A percentile compares a stretch with the other conserved stretches of the same genome.
Evolutionary conservation across 2,888 invertebrate genomes (phyloP).

Genomic region (Mythimna lalbum): DNA sequence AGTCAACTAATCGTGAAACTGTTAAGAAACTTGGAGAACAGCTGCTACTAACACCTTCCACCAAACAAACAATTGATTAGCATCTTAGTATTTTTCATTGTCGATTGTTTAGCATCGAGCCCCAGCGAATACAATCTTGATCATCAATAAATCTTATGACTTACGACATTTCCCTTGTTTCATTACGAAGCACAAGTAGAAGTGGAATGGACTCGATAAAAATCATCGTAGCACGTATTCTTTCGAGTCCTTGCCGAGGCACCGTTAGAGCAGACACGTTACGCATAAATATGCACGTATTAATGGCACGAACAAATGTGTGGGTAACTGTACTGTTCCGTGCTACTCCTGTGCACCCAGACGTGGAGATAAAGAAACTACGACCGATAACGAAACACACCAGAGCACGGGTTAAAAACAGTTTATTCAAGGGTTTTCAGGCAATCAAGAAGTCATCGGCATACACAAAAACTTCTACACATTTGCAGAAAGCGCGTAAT

Average conservation of each 20-base stretch:
- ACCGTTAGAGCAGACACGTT: conserved; percentile 87
- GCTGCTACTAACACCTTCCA: conserved; percentile 51
- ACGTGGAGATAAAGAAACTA: conserved; percentile 74
- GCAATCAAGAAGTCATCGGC: conserved; percentile 15
- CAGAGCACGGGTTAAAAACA: conserved; percentile 23
- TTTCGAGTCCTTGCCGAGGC: conserved; percentile 81
- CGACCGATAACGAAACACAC: conserved; percentile 68
- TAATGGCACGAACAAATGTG: conserved; percentile 85
- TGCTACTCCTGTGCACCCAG: conserved; percentile 75
- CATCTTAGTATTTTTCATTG: conserved; percentile 62
- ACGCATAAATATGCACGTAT: conserved; percentile 89
- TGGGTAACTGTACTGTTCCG: conserved; percentile 86
- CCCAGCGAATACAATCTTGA: conserved; percentile 60
- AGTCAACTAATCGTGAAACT: conserved; percentile 40
- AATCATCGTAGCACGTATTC: conserved; percentile 75
- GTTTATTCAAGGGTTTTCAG: not conserved
- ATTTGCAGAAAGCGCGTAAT: conserved; percentile 65
- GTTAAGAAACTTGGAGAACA: conserved; percentile 51
- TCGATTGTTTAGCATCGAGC: conserved; percentile 62
- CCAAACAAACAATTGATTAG: conserved; percentile 61
- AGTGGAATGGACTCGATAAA: conserved; percentile 60
- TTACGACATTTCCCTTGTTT: conserved; percentile 70
- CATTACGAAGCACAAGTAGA: conserved; percentile 46
- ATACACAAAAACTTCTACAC: conserved; percentile 37
- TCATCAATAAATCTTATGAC: conserved; percentile 61